A percentile compares a stretch with the other conserved stretches of the same genome.
These are phyloP conservation scores for Valencia hispanica DNA, from an alignment of 2,797 vertebrate species.

Conservation along the genomic window DNA sequence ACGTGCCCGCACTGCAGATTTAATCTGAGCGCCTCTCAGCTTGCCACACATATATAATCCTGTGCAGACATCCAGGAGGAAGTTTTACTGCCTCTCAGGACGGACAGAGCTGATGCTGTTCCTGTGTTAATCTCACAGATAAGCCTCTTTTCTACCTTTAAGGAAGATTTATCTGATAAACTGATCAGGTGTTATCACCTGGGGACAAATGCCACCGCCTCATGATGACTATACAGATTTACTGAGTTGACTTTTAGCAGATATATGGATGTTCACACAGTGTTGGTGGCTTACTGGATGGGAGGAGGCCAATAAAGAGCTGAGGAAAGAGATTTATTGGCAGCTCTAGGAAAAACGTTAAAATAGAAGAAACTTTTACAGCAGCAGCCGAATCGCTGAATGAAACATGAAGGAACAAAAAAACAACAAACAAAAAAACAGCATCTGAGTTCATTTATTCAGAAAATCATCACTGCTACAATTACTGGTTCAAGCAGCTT, in stretches of 20 bases:
- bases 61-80: slow-evolving; percentile 9
- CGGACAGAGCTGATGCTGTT: background rate
- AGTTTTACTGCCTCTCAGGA: slow-evolving; percentile 11
- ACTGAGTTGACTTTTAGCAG: slow-evolving; percentile 4
- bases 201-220: background rate
- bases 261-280: background rate
- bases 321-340: background rate
- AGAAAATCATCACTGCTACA: too few species aligned
- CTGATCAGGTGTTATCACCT: slow-evolving; percentile 11
- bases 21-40: slow-evolving; percentile 14
- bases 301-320: background rate
- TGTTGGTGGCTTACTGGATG: background rate
- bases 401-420: too few species aligned
- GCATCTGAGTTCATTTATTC: background rate
- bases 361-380: background rate
- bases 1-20: slow-evolving; percentile 11
- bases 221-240: slow-evolving; percentile 7
- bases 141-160: background rate
- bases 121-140: slow-evolving; percentile 10
- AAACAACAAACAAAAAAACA: too few species aligned
- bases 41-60: background rate
- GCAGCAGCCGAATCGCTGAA: background rate
- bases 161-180: slow-evolving; percentile 12
- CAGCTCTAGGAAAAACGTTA: background rate
- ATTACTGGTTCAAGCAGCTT: too few species aligned